Base-by-base conservation (phyloP, 1,140 invertebrate genomes). In the Aphidius gifuensis region DNA sequence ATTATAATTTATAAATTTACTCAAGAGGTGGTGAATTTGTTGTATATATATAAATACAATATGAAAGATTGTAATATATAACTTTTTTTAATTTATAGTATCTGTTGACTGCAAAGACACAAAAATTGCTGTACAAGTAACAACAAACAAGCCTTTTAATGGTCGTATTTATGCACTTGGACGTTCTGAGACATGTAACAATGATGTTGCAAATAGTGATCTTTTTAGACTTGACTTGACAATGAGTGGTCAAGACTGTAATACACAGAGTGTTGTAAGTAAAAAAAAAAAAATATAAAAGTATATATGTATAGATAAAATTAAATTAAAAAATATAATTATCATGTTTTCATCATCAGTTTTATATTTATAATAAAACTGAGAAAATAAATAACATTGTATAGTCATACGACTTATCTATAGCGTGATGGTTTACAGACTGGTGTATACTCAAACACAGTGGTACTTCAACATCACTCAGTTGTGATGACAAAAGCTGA, bases 401-500 rank as follows among this genome's bases (percentile, higher is more conserved):
- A 16, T 16, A 16, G 16, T 16, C 16, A 16, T 16, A 16, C 16
- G 23, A 69, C 71, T 62, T 73, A 58, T 49, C 64, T 66, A 63
- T 65, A 74, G 69, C 73, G 66, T 74, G 71, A 72, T 66, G 74
- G 66, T 76, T 85, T 85, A 64, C 81, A 96, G 93, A 92, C 88
- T 69, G 94, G 94, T 53, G 91, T 96, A 39, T 97, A 95, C 77
- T 93, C 93, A 11, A 97, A 97, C 78, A 96, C 94, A 0, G 93
- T 97, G 16, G 94, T 97, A 3, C 85, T 97, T 1, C 94, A 97
- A 80, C 94, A 96, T 73, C 94, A 97, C 81, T 96, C 93, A 71
- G 93, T 96, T 6, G 94, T 97, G 4, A 95, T 97, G 92, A 97
- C 94, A 9, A 96, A 96, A 81, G 93, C 93, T 2, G 94, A 97